A percentile compares a stretch with the other conserved stretches of the same genome.
These are phyloP conservation scores for Apostichopus californicus DNA, from an alignment of 35 echinoderm and acorn worm genomes.

Conservation along the genomic window DNA sequence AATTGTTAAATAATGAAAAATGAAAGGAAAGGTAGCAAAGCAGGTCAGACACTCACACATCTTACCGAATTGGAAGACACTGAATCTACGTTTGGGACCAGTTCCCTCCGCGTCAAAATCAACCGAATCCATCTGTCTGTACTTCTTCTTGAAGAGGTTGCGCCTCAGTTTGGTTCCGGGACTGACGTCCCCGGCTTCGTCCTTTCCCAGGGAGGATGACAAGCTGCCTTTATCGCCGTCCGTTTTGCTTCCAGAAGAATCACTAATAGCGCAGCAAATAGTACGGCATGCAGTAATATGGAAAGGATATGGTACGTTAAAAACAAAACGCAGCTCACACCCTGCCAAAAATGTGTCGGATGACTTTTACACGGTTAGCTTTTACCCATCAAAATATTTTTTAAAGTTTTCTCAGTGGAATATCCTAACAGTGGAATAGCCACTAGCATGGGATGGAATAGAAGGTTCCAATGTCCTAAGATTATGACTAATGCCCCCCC, in stretches of 20 bases:
- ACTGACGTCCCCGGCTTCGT: slow-evolving; percentile 85
- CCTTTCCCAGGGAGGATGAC: slow-evolving; percentile 68
- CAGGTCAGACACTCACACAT: slow-evolving; percentile 58
- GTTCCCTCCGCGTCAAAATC: slow-evolving; percentile 68
- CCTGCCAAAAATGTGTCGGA: too few species aligned
- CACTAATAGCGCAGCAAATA: slow-evolving; percentile 28
- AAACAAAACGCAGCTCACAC: not conserved
- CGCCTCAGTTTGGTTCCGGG: slow-evolving; percentile 84
- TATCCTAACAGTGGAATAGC: too few species aligned
- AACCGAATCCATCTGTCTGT: slow-evolving; percentile 37
- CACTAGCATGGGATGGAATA: too few species aligned
- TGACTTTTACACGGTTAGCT: too few species aligned
- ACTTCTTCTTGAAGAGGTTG: slow-evolving; percentile 83
- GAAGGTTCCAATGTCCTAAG: too few species aligned
- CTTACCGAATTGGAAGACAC: slow-evolving; percentile 99
- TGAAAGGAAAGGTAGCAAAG: slow-evolving; percentile 17
- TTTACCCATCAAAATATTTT: too few species aligned
- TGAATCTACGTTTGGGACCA: slow-evolving; percentile 76
- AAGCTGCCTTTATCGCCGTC: slow-evolving; percentile 66
- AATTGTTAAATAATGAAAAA: slow-evolving; percentile 33
- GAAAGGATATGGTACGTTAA: not conserved
- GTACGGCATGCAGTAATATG: slow-evolving; percentile 1
- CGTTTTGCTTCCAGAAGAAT: slow-evolving; percentile 51
- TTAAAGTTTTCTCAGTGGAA: too few species aligned
- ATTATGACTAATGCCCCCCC: too few species aligned